Base-by-base conservation (phyloP, 2,113 vertebrate species). In the Myiopsitta monachus region DNA sequence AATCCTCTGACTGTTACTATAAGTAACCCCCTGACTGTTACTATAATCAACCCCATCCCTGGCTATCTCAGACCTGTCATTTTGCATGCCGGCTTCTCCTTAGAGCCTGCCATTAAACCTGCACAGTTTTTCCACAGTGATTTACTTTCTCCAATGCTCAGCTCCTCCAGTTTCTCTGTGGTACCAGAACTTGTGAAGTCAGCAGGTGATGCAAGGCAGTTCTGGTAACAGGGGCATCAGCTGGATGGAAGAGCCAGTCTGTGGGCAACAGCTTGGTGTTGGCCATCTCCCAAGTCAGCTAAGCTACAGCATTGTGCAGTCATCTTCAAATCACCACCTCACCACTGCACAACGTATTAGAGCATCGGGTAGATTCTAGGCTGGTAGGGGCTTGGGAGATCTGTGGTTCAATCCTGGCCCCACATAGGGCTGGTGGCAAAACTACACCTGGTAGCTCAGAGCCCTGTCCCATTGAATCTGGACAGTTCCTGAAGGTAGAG, bases 81-180 rank as follows among this genome's bases (percentile, higher is more conserved):
- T 95, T 93, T 84, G 83, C 39, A 87, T 1, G 2, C 49, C 39
- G 33, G 23, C 73, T 85, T 81, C 85, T 92, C 61, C 67, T 83
- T 5, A 21, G 31, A 94, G 61, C 76, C 87, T 96, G 61, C 73
- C 36, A 88, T 83, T 86, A 92, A 57, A 49, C 22, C 31, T 74
- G 43, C 59, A 67, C 31, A 11, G 52, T 92, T 95, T 96, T 86
- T 90, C 95, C 94, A 77, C 38, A 44, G 19, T 30, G 82, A 92
- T 77, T 92, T 90, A 14, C 55, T 83, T 83, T 83, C 76, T 83
- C 46, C 7, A 0, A 3, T 31, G 54, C 59, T 90, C 72, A 85
- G 75, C 63, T 90, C 22, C 49, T 92, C 88, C 52, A 36, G 59
- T 67, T 93, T 75, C 41, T 77, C 64, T 4, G 2, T 24, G 59